A percentile compares a stretch with the other conserved stretches of the same genome.
These are phyloP conservation scores for Sericinus montela DNA, from an alignment of 2,888 invertebrate species.

Conservation along the genomic window DNA sequence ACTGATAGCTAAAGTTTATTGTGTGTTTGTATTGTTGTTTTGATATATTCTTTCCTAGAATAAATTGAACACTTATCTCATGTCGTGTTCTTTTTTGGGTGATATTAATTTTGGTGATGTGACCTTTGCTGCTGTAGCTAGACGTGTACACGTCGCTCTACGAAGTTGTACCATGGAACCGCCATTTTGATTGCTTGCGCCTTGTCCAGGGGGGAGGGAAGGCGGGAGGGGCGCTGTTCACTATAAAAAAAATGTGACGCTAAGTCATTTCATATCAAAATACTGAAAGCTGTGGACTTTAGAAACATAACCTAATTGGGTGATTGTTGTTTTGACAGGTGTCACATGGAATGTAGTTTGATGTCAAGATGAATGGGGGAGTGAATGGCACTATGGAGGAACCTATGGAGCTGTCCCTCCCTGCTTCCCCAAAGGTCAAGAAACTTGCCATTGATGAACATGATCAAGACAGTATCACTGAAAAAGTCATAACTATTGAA, in stretches of 20 bases:
- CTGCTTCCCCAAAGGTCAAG: slow-evolving; percentile 26
- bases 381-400: slow-evolving; percentile 61
- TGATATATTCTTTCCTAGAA: slow-evolving; percentile 1
- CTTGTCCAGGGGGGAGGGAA: slow-evolving; percentile 53
- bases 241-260: slow-evolving; percentile 62
- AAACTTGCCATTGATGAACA: slow-evolving; percentile 27
- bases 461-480: slow-evolving; percentile 21
- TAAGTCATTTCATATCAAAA: slow-evolving; percentile 44
- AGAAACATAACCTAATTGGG: slow-evolving; percentile 45
- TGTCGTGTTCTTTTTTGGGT: neutral
- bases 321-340: slow-evolving; percentile 51
- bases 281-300: slow-evolving; percentile 35
- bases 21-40: slow-evolving; percentile 15
- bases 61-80: slow-evolving; percentile 6
- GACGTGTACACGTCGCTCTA: slow-evolving; percentile 59
- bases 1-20: slow-evolving; percentile 26
- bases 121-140: slow-evolving; percentile 39
- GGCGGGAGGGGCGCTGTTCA: slow-evolving; percentile 46
- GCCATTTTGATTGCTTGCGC: slow-evolving; percentile 74
- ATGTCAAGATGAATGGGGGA: slow-evolving; percentile 60
- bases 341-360: slow-evolving; percentile 53
- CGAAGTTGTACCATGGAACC: slow-evolving; percentile 59
- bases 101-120: slow-evolving; percentile 25
- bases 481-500: slow-evolving; percentile 34
- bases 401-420: slow-evolving; percentile 38